phyloP scores from a whole-genome alignment of 1,140 invertebrate species.

The Pygmarrhopalites habei region DNA sequence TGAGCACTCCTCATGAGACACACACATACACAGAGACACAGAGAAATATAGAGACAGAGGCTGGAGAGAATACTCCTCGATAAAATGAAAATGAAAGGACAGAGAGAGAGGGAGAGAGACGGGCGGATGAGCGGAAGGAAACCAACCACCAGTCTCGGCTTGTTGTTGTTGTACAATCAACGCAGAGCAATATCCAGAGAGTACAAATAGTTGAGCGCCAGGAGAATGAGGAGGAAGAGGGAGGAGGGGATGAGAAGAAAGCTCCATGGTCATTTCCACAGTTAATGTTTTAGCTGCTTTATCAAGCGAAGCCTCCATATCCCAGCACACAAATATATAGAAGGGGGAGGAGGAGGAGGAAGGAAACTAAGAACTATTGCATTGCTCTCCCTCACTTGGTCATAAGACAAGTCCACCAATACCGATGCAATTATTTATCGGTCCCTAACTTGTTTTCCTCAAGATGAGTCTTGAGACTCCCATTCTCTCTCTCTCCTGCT shows the following conservation, averaged over 20 bases:
- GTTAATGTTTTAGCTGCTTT: constrained; percentile 38
- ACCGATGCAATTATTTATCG: constrained; percentile 16
- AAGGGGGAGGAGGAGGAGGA: background rate
- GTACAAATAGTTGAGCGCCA: background rate
- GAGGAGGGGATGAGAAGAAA: constrained; percentile 6
- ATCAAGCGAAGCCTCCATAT: constrained; percentile 31
- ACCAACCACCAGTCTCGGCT: background rate
- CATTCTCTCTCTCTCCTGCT: no score
- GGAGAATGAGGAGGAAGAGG: background rate
- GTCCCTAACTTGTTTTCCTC: background rate
- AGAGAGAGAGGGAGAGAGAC: no score
- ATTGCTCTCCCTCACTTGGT: constrained; percentile 1
- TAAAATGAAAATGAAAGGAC: background rate
- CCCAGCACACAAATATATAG: constrained; percentile 6
- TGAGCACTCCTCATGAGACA: no score
- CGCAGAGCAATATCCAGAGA: background rate
- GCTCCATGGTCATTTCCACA: constrained; percentile 34
- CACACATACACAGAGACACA: no score
- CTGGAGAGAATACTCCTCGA: no score
- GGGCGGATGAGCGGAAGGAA: background rate
- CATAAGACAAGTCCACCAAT: constrained; percentile 6
- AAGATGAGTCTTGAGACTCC: background rate
- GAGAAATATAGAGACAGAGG: no score
- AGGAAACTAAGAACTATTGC: background rate
- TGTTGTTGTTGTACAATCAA: constrained; percentile 7